A percentile compares a stretch with the other conserved stretches of the same genome.
Conservation (phyloP, 1,140 invertebrate species). For the Drosophila teissieri region DNA sequence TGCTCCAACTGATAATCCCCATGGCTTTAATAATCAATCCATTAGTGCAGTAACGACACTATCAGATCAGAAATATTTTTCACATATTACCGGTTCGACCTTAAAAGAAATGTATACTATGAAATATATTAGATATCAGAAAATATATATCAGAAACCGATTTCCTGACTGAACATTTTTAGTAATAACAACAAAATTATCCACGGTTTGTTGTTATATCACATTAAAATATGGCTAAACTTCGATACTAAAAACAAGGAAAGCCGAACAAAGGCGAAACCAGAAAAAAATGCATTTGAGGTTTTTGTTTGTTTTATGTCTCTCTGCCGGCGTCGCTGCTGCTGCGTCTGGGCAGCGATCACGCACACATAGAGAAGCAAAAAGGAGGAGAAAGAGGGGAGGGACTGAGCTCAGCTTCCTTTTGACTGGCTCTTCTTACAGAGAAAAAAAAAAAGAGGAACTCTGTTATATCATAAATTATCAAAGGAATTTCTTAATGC, state of each 20-base stretch:
- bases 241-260: conserved; percentile 22
- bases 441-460: background rate
- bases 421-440: conserved; percentile 32
- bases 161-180: too few relatives aligned
- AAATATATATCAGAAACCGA: too few relatives aligned
- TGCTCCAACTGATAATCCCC: too few relatives aligned
- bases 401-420: conserved; percentile 25
- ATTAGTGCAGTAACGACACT: too few relatives aligned
- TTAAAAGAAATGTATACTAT: too few relatives aligned
- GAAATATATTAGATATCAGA: too few relatives aligned
- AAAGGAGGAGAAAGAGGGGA: background rate
- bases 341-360: conserved; percentile 53
- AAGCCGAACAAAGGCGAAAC: conserved; percentile 24
- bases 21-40: too few relatives aligned
- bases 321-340: conserved; percentile 21
- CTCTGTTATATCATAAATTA: too few relatives aligned
- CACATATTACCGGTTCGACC: too few relatives aligned
- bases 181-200: background rate
- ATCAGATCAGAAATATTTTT: too few relatives aligned
- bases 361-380: conserved; percentile 18
- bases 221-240: conserved; percentile 17
- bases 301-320: conserved; percentile 30
- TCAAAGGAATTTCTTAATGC: too few relatives aligned
- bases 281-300: conserved; percentile 28
- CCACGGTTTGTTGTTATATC: background rate